Evolutionary conservation across 2,888 invertebrate genomes (phyloP).

Genomic region (Pherbina coryleti): DNA sequence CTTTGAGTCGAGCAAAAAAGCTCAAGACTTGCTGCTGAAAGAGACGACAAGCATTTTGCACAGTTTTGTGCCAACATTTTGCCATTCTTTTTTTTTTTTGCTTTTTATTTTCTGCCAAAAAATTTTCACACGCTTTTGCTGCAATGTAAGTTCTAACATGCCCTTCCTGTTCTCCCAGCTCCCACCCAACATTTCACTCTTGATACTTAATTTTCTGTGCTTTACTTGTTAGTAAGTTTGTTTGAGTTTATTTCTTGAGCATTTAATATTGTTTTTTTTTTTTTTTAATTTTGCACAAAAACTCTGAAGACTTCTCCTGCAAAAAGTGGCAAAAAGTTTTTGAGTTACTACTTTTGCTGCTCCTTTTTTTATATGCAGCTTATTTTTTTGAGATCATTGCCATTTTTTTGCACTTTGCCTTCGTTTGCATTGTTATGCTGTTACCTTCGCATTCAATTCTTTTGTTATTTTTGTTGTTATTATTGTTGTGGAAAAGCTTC

Average conservation of each 20-base stretch:
- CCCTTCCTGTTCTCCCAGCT: too few relatives aligned
- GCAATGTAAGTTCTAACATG: too few relatives aligned
- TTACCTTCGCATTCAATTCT: too few relatives aligned
- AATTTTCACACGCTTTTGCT: too few relatives aligned
- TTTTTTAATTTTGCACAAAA: neutral
- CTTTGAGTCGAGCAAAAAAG: neutral
- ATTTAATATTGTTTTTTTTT: neutral
- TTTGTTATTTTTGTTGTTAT: neutral
- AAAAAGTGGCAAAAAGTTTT: slow-evolving; percentile 21
- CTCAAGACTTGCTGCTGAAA: too few relatives aligned
- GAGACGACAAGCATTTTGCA: too few relatives aligned
- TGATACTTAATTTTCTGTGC: neutral
- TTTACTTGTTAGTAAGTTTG: neutral
- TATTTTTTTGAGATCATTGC: neutral
- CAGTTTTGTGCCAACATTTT: too few relatives aligned
- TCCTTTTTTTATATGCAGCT: neutral
- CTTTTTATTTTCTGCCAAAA: too few relatives aligned
- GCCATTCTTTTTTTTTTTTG: neutral
- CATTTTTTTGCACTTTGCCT: neutral
- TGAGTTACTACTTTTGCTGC: neutral
- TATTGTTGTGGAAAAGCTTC: neutral
- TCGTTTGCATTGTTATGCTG: too few relatives aligned
- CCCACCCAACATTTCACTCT: neutral
- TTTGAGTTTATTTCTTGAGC: neutral
- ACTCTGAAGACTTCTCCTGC: neutral